These are phyloP conservation scores for Tragelaphus strepsiceros DNA, from an alignment of 2,113 vertebrate genomes.

Conservation along the genomic window DNA sequence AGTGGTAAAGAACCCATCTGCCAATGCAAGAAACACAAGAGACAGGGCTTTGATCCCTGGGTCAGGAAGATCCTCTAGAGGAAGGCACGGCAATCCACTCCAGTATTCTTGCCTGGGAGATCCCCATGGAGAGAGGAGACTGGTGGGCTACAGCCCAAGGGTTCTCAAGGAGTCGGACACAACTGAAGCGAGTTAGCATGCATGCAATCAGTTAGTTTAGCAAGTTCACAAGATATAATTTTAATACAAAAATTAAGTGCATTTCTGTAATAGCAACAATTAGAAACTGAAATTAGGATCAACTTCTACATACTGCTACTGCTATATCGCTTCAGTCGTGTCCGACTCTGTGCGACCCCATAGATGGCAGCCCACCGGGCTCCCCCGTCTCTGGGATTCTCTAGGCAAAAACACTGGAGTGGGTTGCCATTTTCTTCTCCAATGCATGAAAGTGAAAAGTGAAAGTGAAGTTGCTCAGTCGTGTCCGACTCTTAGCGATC, in stretches of 20 bases:
- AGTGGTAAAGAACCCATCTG: background rate
- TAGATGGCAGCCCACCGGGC: too few species aligned
- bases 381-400: too few species aligned
- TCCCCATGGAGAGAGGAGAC: background rate
- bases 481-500: too few species aligned
- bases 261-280: background rate
- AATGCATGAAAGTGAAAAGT: too few species aligned
- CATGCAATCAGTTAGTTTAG: background rate
- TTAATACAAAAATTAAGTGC: background rate
- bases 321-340: too few species aligned
- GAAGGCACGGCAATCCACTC: background rate
- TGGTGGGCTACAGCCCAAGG: background rate
- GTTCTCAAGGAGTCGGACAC: background rate
- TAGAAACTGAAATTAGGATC: background rate
- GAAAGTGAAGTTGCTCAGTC: too few species aligned
- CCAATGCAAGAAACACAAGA: background rate
- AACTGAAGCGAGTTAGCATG: background rate
- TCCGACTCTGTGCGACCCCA: too few species aligned
- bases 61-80: background rate
- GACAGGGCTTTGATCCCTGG: background rate
- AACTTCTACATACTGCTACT: background rate
- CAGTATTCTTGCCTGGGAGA: background rate
- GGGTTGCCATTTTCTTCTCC: too few species aligned
- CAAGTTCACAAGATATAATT: background rate
- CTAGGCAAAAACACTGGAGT: too few species aligned